Evolutionary conservation across 35 echinoderm and acorn worm species (phyloP).

Genomic region (Ophioderma brevispina): DNA sequence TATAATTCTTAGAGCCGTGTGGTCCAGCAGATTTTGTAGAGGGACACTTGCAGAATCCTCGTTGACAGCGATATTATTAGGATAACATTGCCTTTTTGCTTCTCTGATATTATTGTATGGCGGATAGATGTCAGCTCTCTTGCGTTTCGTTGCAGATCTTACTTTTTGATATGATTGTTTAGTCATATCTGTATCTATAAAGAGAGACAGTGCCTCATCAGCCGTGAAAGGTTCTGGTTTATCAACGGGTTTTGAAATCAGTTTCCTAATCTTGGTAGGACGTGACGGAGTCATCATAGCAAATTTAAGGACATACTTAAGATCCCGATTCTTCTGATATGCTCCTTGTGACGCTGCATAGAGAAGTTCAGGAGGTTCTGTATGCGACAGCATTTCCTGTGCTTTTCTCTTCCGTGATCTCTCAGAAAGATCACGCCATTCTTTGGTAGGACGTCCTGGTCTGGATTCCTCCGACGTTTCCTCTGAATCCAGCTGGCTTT

Average conservation of each 20-base stretch:
- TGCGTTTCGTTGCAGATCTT: slow-evolving; percentile 20
- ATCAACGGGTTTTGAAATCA: not conserved
- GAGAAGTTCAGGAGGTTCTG: slow-evolving; percentile 32
- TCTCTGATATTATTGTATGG: slow-evolving; percentile 52
- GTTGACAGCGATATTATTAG: slow-evolving; percentile 29
- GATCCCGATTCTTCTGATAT: slow-evolving; percentile 39
- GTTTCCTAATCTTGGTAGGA: slow-evolving; percentile 53
- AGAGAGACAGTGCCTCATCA: slow-evolving; percentile 56
- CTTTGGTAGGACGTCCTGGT: slow-evolving; percentile 11
- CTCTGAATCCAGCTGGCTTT: too few species aligned
- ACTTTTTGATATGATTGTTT: slow-evolving; percentile 55
- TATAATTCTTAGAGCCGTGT: slow-evolving; percentile 62
- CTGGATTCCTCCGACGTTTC: too few species aligned
- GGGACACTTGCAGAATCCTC: slow-evolving; percentile 52
- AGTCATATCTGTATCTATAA: slow-evolving; percentile 62
- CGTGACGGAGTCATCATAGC: slow-evolving; percentile 42
- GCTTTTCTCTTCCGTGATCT: slow-evolving; percentile 59
- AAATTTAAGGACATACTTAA: slow-evolving; percentile 68
- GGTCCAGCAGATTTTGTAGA: slow-evolving; percentile 54
- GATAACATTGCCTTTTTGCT: slow-evolving; percentile 43
- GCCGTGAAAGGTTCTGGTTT: slow-evolving; percentile 17
- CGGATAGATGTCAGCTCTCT: slow-evolving; percentile 52
- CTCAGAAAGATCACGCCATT: slow-evolving; percentile 27
- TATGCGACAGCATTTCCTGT: slow-evolving; percentile 40
- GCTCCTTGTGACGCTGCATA: slow-evolving; percentile 54